Percentiles rank a stretch among this genome's conserved stretches.
Evolutionary conservation across 2,888 invertebrate species (phyloP).

Genomic region (Lasioglossum villosulum): DNA sequence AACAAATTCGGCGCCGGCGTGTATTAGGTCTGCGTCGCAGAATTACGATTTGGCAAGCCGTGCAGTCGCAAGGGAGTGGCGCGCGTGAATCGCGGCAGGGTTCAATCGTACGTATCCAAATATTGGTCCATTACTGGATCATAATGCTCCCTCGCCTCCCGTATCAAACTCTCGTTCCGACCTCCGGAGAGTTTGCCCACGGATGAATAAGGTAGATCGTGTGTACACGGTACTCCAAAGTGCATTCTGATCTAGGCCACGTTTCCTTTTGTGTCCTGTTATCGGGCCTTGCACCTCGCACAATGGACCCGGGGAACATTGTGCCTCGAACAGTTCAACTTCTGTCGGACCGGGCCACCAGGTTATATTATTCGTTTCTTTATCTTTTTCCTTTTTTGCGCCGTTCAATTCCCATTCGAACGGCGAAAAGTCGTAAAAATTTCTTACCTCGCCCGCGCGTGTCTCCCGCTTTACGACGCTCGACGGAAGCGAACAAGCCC

Average conservation of each 20-base stretch:
- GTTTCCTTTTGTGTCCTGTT: conserved; percentile 57
- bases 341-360: not conserved
- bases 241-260: conserved; percentile 58
- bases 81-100: conserved; percentile 66
- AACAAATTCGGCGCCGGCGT: not conserved
- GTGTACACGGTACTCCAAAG: conserved; percentile 42
- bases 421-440: conserved; percentile 22
- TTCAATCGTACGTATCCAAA: conserved; percentile 76
- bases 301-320: conserved; percentile 33
- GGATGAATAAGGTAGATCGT: conserved; percentile 65
- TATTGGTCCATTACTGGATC: conserved; percentile 81
- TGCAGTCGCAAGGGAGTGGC: conserved; percentile 49
- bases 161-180: conserved; percentile 61
- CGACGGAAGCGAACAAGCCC: conserved; percentile 7
- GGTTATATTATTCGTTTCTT: not conserved
- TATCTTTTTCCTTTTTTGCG: not conserved
- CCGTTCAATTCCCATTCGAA: conserved; percentile 4
- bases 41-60: conserved; percentile 55
- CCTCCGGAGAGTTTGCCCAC: conserved; percentile 57
- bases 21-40: conserved; percentile 20
- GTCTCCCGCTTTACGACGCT: not conserved
- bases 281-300: conserved; percentile 55
- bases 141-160: conserved; percentile 75
- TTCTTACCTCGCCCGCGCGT: not conserved
- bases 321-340: conserved; percentile 21